Conservation (phyloP, 2,797 vertebrate species). For the Mionectes olivaceus region DNA sequence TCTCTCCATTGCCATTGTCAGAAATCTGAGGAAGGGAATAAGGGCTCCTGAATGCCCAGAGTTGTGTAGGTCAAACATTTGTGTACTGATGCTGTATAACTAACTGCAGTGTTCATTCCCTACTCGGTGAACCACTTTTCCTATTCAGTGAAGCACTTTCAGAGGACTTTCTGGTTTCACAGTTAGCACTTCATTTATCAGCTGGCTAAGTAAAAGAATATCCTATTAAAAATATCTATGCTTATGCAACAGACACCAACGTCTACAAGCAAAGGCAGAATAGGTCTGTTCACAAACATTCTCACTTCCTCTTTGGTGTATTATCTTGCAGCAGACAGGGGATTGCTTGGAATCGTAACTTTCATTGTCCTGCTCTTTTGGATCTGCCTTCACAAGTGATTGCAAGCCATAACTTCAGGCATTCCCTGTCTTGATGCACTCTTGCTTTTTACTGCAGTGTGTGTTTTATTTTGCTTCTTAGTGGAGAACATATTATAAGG, state of each 20-base stretch:
- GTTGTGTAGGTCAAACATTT: neutral
- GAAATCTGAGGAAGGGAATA: neutral
- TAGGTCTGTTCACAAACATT: neutral
- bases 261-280: neutral
- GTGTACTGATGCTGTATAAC: neutral
- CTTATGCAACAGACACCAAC: neutral
- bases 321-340: rapidly evolving
- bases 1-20: neutral
- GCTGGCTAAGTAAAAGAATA: neutral
- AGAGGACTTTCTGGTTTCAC: neutral
- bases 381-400: neutral
- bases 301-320: neutral
- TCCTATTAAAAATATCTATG: neutral
- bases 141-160: neutral
- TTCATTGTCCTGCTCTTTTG: neutral
- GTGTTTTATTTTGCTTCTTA: neutral
- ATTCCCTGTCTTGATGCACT: neutral
- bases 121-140: neutral
- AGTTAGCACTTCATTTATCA: neutral
- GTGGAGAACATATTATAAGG: neutral
- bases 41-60: rapidly evolving
- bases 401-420: neutral
- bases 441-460: neutral
- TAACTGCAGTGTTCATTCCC: neutral
- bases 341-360: neutral